These are phyloP conservation scores for Acrossocheilus fasciatus DNA, from an alignment of 2,797 vertebrate species.

Conservation along the genomic window DNA sequence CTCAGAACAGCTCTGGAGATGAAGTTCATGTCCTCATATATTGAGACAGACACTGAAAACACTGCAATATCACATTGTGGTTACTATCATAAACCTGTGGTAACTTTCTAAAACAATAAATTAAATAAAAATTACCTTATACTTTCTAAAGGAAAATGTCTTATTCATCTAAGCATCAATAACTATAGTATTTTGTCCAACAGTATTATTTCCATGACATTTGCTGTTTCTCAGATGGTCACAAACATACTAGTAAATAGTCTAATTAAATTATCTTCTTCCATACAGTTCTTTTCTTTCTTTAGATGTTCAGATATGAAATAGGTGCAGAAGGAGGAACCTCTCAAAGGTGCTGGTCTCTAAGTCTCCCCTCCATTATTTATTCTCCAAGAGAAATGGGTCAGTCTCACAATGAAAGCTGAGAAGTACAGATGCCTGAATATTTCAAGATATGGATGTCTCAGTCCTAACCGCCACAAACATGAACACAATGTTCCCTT, in stretches of 20 bases:
- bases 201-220: not conserved
- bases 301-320: not conserved
- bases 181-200: not conserved
- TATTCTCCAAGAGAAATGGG: constrained; percentile 24
- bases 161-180: constrained; percentile 1
- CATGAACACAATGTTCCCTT: constrained; percentile 29
- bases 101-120: not conserved
- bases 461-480: not conserved
- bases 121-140: not conserved
- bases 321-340: not conserved
- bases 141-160: not conserved
- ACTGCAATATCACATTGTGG: not conserved
- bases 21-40: no score
- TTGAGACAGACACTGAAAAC: no score
- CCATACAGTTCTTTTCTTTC: not conserved
- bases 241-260: not conserved
- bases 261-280: not conserved
- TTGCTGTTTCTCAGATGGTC: not conserved
- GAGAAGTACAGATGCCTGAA: constrained; percentile 27
- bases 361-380: constrained; percentile 14
- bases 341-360: constrained; percentile 17
- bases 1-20: no score
- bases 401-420: constrained; percentile 18
- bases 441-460: constrained; percentile 12
- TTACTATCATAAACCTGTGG: not conserved